Evolutionary conservation across 2,797 vertebrate species (phyloP), one percentile per base, ranked within the genome.

Genomic region (Sandelia bainsii): DNA sequence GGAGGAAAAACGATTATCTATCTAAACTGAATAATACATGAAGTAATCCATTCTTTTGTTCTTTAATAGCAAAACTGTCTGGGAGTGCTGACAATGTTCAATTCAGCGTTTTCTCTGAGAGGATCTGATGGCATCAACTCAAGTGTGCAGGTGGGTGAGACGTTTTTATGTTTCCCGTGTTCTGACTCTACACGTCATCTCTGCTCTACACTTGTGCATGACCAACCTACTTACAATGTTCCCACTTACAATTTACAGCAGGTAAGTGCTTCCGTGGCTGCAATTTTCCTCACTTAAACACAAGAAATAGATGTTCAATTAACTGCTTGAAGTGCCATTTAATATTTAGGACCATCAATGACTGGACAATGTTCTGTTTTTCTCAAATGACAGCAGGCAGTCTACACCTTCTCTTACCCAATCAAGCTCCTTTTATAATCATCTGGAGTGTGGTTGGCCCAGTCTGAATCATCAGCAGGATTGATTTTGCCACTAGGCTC

Each of bases 381-480:
- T 8, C 32, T 46, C 40, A 10, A 14, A 20, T 27, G 48, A 69
- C 65, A 68, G 44, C 61, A 64, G 67, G 69, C 27, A 0, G 49
- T 53, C 53, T 2, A 13, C 44, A 69, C 54, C 68, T 53, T 61
- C 58, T 69, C 67, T 71, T 23, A 71, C 68, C 77, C 79, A 91
- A 91, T 92, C 88, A 91, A 84, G 80, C 52, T 64, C 82, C 71
- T 84, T 87, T 89, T 78, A 82, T 83, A 92, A 93, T 93, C 91
- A 92, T 53, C 80, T 86, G 53, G 61, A 90, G 85, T 78, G 82
- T 63, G 39, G 77, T 51, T 50, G 63, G 75, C 13, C 90, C 86
- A 93, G 93, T 94, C 89, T 91, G 70, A 89, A 77, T 76, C 86
- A 85, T 90, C 88, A 82, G 79, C 59, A 32, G 42, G 53, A 78